A percentile compares a stretch with the other conserved stretches of the same genome.
Conservation (phyloP, 2,113 vertebrate species). For the Cichladusa arquata region DNA sequence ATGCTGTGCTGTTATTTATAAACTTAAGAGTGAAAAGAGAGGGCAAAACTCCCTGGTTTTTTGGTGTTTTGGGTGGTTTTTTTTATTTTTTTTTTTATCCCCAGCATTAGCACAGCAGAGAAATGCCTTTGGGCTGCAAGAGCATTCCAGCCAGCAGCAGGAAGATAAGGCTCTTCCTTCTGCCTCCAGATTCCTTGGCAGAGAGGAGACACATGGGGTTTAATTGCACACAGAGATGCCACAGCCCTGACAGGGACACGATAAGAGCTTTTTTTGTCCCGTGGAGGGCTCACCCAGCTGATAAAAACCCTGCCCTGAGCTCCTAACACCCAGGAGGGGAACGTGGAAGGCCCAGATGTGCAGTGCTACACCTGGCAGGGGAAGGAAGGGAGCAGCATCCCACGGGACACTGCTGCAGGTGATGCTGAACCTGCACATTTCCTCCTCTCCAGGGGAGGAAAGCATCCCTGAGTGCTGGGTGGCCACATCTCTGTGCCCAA, state of each 20-base stretch:
- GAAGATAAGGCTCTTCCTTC: not conserved
- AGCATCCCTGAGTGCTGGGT: rapidly evolving
- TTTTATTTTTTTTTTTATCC: not conserved
- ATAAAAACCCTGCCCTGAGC: not conserved
- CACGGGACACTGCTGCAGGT: rapidly evolving
- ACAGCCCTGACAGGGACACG: not conserved
- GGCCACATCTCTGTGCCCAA: not conserved
- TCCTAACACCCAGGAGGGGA: not conserved
- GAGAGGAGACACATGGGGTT: not conserved
- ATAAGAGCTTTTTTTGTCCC: not conserved
- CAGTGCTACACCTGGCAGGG: rapidly evolving
- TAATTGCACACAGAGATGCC: conserved; percentile 2
- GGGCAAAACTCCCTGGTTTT: not conserved
- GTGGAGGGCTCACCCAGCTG: not conserved
- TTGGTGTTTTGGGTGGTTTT: too few relatives aligned
- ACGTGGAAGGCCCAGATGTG: rapidly evolving
- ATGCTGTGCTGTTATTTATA: not conserved
- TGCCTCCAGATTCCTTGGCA: conserved; percentile 11
- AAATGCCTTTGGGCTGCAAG: not conserved
- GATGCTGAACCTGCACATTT: rapidly evolving
- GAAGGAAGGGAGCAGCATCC: not conserved
- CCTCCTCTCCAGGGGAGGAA: not conserved
- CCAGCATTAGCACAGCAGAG: not conserved
- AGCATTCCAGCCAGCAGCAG: conserved; percentile 35
- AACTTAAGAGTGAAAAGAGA: not conserved